A percentile compares a stretch with the other conserved stretches of the same genome.
These are phyloP conservation scores for Cyphomyrmex costatus DNA, from an alignment of 1,140 invertebrate genomes.

Conservation along the genomic window DNA sequence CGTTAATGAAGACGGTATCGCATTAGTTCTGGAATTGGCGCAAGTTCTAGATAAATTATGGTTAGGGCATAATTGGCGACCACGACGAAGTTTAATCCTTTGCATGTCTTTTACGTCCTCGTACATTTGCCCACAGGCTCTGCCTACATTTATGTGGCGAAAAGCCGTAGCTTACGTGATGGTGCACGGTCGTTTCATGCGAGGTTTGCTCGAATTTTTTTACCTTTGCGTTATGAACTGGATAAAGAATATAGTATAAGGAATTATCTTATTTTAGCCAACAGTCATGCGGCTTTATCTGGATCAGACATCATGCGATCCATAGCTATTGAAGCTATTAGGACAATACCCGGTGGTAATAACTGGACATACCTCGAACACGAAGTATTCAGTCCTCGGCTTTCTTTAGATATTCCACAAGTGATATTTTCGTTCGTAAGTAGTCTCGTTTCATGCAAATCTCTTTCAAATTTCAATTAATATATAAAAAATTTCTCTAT, in stretches of 20 bases:
- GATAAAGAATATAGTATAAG: background rate
- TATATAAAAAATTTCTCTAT: background rate
- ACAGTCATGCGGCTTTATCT: conserved; percentile 76
- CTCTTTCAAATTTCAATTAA: background rate
- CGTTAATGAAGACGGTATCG: conserved; percentile 76
- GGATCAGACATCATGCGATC: conserved; percentile 83
- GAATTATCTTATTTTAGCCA: conserved; percentile 69
- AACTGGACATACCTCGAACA: conserved; percentile 39
- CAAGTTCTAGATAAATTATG: conserved; percentile 77
- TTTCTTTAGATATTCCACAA: conserved; percentile 81
- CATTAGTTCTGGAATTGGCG: conserved; percentile 78
- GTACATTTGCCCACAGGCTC: conserved; percentile 76
- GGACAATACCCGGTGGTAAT: conserved; percentile 1
- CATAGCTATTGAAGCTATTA: conserved; percentile 76
- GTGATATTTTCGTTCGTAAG: conserved; percentile 79
- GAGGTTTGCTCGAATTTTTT: conserved; percentile 74
- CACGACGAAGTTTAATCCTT: conserved; percentile 82
- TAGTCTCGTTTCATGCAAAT: background rate
- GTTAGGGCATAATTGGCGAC: conserved; percentile 78
- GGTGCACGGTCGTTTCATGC: conserved; percentile 76
- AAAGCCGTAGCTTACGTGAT: conserved; percentile 81
- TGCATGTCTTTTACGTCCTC: conserved; percentile 78
- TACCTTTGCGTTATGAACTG: background rate
- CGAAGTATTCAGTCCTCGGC: conserved; percentile 68
- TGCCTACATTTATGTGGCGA: conserved; percentile 74